phyloP scores from a whole-genome alignment of 2,113 vertebrate species.

The Etia nguti region DNA sequence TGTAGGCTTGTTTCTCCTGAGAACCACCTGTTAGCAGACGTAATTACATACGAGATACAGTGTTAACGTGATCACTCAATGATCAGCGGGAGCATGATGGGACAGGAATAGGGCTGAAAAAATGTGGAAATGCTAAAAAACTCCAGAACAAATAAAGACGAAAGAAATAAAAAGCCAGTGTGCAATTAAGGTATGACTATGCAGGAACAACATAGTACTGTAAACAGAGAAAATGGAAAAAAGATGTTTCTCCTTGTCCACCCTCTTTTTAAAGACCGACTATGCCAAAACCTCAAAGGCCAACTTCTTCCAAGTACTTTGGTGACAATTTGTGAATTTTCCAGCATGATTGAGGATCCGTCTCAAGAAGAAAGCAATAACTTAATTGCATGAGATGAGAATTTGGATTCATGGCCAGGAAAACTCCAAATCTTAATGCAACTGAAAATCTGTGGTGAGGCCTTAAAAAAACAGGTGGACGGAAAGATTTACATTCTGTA shows the following conservation, averaged over 20 bases:
- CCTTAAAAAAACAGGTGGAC: neutral
- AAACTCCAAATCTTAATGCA: too few relatives aligned
- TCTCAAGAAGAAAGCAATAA: neutral
- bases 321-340: neutral
- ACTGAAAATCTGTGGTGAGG: neutral
- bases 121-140: slow-evolving; percentile 8
- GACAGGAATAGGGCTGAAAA: slow-evolving; percentile 8
- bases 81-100: slow-evolving; percentile 10
- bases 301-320: neutral
- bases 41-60: slow-evolving; percentile 71
- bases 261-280: neutral
- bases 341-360: neutral
- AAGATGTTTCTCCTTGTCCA: neutral
- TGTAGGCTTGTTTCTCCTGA: slow-evolving; percentile 58
- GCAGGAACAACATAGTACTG: neutral
- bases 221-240: neutral
- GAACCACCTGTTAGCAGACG: slow-evolving; percentile 69
- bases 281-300: neutral
- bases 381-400: neutral
- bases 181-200: neutral
- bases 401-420: neutral
- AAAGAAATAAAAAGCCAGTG: neutral
- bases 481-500: neutral
- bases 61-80: slow-evolving; percentile 36
- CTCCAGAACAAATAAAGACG: neutral